These are phyloP conservation scores for Yoshiicerus persimilis DNA, from an alignment of 1,140 invertebrate species.

Conservation along the genomic window DNA sequence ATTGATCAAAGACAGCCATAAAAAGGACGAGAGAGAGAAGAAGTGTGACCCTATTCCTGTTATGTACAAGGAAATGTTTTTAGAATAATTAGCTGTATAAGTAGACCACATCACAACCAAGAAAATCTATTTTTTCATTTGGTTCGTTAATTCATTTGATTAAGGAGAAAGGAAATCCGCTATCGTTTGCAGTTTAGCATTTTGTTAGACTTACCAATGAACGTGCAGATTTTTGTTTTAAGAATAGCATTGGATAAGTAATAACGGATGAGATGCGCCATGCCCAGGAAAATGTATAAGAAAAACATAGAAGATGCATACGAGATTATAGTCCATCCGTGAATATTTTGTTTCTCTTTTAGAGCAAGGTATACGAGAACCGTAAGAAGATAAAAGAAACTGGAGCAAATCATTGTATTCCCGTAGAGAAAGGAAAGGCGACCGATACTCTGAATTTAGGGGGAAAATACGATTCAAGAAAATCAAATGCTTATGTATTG, in stretches of 20 bases:
- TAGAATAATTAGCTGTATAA: too few species aligned
- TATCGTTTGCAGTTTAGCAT: neutral
- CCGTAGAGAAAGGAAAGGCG: neutral
- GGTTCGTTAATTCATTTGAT: neutral
- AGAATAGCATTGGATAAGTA: neutral
- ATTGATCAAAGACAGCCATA: slow-evolving; percentile 32
- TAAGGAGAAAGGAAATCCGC: neutral
- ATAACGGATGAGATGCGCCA: slow-evolving; percentile 24
- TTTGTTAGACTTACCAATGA: neutral
- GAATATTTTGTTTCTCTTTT: slow-evolving; percentile 45
- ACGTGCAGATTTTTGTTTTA: neutral
- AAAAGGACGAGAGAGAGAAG: slow-evolving; percentile 39
- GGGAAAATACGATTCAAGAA: neutral
- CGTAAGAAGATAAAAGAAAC: slow-evolving; percentile 25
- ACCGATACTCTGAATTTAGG: neutral
- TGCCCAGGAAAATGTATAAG: slow-evolving; percentile 41
- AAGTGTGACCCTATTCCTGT: slow-evolving; percentile 30
- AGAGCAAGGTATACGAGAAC: slow-evolving; percentile 39
- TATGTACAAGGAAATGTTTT: neutral
- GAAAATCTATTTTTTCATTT: neutral
- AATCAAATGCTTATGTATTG: neutral
- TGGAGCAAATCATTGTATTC: slow-evolving; percentile 30
- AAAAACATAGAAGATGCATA: slow-evolving; percentile 33
- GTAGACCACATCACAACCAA: neutral
- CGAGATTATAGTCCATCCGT: slow-evolving; percentile 43